These are phyloP conservation scores for Drosophila kambysellisi DNA, from an alignment of 2,888 invertebrate genomes.

Conservation along the genomic window DNA sequence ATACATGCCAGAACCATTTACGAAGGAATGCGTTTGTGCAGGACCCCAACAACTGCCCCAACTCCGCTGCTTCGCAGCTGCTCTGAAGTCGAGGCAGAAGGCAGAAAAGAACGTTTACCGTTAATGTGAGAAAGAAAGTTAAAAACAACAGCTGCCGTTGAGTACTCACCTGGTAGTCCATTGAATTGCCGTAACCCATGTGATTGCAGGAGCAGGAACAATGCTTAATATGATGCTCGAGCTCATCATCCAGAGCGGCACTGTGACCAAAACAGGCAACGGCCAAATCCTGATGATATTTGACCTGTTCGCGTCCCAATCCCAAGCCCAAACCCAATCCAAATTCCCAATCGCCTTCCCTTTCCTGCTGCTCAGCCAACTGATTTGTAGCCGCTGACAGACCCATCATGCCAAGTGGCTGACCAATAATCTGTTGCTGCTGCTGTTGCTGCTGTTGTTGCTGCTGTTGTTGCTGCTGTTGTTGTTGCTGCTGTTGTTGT, in stretches of 20 bases:
- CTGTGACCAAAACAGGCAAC: conserved; percentile 56
- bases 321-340: conserved; percentile 26
- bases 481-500: conserved; percentile 39
- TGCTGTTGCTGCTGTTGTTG: conserved; percentile 24
- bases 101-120: conserved; percentile 3
- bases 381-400: conserved; percentile 63
- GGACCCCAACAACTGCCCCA: not conserved
- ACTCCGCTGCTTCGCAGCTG: not conserved
- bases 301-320: conserved; percentile 44
- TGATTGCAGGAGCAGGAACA: conserved; percentile 97
- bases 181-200: conserved; percentile 96
- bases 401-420: conserved; percentile 50
- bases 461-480: conserved; percentile 25
- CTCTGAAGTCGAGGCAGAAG: not conserved
- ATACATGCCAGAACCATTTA: conserved; percentile 63
- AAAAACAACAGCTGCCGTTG: not conserved
- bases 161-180: conserved; percentile 92
- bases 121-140: conserved; percentile 4
- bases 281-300: conserved; percentile 56
- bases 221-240: conserved; percentile 94
- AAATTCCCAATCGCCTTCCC: conserved; percentile 28
- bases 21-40: conserved; percentile 40
- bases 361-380: conserved; percentile 54
- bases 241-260: conserved; percentile 90
- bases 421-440: conserved; percentile 64